These are phyloP conservation scores for Ridgeia piscesae DNA, from an alignment of 1,140 invertebrate genomes.

Conservation along the genomic window DNA sequence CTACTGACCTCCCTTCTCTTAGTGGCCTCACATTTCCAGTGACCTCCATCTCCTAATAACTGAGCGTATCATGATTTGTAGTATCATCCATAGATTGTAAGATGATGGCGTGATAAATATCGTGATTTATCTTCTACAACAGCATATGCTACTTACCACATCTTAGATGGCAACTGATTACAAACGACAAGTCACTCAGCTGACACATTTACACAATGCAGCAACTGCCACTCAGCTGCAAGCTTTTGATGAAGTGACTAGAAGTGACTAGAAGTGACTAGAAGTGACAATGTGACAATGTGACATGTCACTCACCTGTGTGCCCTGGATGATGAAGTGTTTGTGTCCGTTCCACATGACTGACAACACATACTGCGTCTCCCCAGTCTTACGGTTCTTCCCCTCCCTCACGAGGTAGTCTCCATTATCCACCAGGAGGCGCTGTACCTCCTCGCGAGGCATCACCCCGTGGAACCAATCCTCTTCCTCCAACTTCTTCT, in stretches of 20 bases:
- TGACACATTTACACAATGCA: background rate
- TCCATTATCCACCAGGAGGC: constrained; percentile 82
- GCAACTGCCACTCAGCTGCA: background rate
- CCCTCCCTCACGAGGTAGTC: constrained; percentile 95
- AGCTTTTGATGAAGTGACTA: background rate
- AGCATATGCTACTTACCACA: background rate
- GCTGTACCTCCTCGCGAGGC: constrained; percentile 91
- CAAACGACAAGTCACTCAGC: background rate
- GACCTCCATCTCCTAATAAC: background rate
- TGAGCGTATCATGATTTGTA: too few species aligned
- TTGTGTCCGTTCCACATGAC: constrained; percentile 91
- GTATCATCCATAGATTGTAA: background rate
- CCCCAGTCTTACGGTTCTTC: constrained; percentile 82
- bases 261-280: background rate
- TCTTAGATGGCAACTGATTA: background rate
- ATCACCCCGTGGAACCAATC: constrained; percentile 95
- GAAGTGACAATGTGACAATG: background rate
- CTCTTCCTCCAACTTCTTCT: constrained; percentile 45
- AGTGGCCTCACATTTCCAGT: too few species aligned
- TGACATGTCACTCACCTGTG: constrained; percentile 37
- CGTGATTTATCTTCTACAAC: too few species aligned
- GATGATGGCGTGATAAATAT: background rate
- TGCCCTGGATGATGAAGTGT: constrained; percentile 93
- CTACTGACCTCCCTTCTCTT: too few species aligned
- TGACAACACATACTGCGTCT: constrained; percentile 78